Conservation (phyloP, 2,113 vertebrate species). For the Vicugna pacos region DNA sequence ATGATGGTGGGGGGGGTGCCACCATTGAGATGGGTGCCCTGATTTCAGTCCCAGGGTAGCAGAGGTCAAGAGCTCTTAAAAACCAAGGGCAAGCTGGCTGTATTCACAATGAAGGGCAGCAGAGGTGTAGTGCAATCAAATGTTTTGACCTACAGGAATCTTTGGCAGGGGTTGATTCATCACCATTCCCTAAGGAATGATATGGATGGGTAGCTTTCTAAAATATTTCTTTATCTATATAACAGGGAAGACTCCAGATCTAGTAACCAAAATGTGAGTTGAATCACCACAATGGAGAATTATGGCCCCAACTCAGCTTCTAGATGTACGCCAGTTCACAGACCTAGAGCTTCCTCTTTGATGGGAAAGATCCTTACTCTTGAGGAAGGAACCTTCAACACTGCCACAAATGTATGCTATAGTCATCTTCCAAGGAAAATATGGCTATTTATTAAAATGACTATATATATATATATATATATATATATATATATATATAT, state of each 20-base stretch:
- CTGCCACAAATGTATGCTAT: neutral
- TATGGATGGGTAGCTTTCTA: neutral
- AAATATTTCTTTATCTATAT: neutral
- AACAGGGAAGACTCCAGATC: neutral
- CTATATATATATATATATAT: neutral
- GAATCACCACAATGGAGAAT: neutral
- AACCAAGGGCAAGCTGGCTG: neutral
- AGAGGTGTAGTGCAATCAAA: neutral
- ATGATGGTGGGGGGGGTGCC: neutral
- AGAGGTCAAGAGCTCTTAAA: neutral
- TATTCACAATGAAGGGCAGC: neutral
- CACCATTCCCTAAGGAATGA: neutral
- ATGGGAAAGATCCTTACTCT: neutral
- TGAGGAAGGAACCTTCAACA: neutral
- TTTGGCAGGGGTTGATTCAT: neutral
- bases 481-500: neutral
- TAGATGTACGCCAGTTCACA: neutral
- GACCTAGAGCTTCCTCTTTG: neutral
- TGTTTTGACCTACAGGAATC: neutral
- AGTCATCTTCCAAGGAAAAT: neutral
- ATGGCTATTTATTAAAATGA: neutral
- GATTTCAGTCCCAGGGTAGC: neutral
- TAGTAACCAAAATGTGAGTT: neutral
- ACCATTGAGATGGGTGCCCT: neutral
- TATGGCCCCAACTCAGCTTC: neutral